A percentile compares a stretch with the other conserved stretches of the same genome.
Conservation (phyloP, 2,113 vertebrate genomes). For the Trematomus loennbergii region DNA sequence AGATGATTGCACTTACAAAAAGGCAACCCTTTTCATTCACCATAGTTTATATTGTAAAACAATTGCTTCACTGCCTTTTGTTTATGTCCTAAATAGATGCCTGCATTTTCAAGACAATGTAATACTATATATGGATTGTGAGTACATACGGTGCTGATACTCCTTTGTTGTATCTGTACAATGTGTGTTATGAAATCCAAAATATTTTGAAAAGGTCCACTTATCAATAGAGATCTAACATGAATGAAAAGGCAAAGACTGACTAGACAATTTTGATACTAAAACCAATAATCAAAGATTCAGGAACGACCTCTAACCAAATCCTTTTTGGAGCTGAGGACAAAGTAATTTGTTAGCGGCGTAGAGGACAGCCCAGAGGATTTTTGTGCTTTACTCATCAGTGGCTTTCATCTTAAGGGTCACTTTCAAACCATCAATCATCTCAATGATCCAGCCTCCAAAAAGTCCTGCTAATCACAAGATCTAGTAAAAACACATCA, state of each 20-base stretch:
- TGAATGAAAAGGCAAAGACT: background rate
- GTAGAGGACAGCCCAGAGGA: slow-evolving; percentile 30
- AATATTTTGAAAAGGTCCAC: background rate
- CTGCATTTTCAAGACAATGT: slow-evolving; percentile 14
- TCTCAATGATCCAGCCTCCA: slow-evolving; percentile 30
- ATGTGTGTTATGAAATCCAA: too few species aligned
- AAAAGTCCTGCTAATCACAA: slow-evolving; percentile 52
- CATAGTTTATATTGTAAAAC: background rate
- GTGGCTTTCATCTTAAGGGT: slow-evolving; percentile 67
- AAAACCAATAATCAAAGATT: slow-evolving; percentile 28
- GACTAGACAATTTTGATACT: slow-evolving; percentile 3
- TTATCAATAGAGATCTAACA: background rate
- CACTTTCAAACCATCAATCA: slow-evolving; percentile 61
- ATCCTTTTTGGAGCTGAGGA: slow-evolving; percentile 3
- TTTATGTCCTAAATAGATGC: slow-evolving; percentile 5
- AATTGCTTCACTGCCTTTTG: background rate
- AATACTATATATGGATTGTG: background rate
- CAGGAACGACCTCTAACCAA: slow-evolving; percentile 25
- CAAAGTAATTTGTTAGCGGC: slow-evolving; percentile 21
- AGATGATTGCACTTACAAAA: slow-evolving; percentile 5
- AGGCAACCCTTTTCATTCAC: background rate
- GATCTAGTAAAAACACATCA: slow-evolving; percentile 54
- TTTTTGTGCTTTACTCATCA: slow-evolving; percentile 56
- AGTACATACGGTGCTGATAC: background rate
- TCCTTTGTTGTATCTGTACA: background rate